Conservation (phyloP, 2,113 vertebrate species). For the Thunnus thynnus region DNA sequence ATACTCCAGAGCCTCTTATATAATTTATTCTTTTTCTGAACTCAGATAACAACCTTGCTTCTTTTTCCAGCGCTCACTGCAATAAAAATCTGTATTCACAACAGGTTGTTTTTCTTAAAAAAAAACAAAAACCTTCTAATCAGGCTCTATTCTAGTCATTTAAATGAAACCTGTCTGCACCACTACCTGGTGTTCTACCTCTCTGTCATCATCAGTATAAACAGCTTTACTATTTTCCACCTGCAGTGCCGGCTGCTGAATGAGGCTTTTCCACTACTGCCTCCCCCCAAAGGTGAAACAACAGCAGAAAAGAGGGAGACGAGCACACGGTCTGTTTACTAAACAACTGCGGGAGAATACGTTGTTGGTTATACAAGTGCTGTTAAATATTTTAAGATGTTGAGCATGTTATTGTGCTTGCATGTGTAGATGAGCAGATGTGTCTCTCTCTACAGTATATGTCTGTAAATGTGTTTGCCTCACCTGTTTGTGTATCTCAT, state of each 20-base stretch:
- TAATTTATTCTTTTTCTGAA: conserved; percentile 6
- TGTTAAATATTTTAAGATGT: conserved; percentile 46
- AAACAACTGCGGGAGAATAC: conserved; percentile 48
- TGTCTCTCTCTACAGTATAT: neutral
- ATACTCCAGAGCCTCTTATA: neutral
- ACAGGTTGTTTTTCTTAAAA: neutral
- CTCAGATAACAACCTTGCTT: neutral
- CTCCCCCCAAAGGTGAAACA: conserved; percentile 54
- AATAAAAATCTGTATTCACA: neutral
- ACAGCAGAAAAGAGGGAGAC: conserved; percentile 43
- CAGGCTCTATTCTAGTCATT: conserved; percentile 31
- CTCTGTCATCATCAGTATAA: conserved; percentile 49
- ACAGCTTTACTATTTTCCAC: conserved; percentile 52
- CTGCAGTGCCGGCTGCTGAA: conserved; percentile 40
- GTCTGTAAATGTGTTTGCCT: conserved; percentile 62
- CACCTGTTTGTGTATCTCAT: conserved; percentile 91
- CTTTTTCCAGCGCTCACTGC: neutral
- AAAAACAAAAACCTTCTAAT: conserved; percentile 16
- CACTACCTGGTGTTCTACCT: conserved; percentile 2
- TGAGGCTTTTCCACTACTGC: conserved; percentile 43
- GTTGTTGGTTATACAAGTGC: conserved; percentile 31
- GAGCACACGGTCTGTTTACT: conserved; percentile 52
- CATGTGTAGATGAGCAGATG: conserved; percentile 10
- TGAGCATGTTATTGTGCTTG: conserved; percentile 11
- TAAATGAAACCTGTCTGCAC: conserved; percentile 51